phyloP scores from a whole-genome alignment of 2,797 vertebrate genomes.

The Poecilia wingei region DNA sequence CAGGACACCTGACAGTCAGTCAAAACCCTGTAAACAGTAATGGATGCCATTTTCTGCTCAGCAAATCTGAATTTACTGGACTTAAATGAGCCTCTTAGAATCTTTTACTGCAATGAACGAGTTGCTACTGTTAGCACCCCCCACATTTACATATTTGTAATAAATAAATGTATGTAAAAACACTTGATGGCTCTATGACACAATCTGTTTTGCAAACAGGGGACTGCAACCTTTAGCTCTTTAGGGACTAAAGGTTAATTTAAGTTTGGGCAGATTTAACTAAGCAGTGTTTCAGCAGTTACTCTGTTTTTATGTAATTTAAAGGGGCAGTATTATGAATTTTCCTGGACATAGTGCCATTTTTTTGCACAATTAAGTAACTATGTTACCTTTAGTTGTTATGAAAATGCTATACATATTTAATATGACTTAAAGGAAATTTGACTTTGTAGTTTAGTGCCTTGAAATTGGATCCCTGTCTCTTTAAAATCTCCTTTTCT shows the following conservation, averaged over 20 bases:
- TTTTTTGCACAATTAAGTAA: too few relatives aligned
- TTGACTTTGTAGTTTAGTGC: too few relatives aligned
- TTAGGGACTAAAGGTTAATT: background rate
- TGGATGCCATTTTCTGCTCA: background rate
- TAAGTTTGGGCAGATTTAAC: background rate
- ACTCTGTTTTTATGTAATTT: background rate
- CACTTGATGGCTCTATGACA: background rate
- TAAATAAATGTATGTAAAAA: background rate
- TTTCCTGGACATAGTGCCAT: too few relatives aligned
- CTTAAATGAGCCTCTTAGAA: background rate
- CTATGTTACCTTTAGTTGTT: too few relatives aligned
- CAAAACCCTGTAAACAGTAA: background rate
- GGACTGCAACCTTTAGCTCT: background rate
- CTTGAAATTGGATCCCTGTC: too few relatives aligned
- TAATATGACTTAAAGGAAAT: too few relatives aligned
- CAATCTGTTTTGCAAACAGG: background rate
- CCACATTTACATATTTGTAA: background rate
- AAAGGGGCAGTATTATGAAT: background rate
- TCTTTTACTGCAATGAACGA: background rate
- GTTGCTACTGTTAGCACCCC: background rate
- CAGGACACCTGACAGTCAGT: background rate
- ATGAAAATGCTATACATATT: too few relatives aligned
- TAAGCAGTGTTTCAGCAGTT: background rate
- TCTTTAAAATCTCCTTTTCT: too few relatives aligned
- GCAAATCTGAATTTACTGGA: background rate